Evolutionary conservation across 1,140 invertebrate species (phyloP), one percentile per base, ranked within the genome.

Genomic region (Drosophila dunni): DNA sequence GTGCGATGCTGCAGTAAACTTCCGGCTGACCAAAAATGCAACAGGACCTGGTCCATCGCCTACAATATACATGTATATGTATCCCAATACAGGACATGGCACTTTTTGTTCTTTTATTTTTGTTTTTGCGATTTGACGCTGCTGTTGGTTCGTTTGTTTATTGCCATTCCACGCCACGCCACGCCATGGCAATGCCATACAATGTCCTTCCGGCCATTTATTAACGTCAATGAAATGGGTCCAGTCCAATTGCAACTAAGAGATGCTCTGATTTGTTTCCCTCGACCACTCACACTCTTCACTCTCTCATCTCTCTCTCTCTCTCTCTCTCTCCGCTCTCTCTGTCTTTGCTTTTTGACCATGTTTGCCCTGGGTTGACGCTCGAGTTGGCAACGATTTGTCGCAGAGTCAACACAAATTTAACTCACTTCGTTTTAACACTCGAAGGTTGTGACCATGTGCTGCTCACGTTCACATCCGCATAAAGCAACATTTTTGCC

Each of bases 161-260:
- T 88, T 88, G 24, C 24, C 88, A 89, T 84, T 81, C 85, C 78
- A 84, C 75, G 80, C 84, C 84, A 86, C 71, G 73, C 85, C 78
- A 84, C 75, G 80, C 84, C 84, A 86, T 74, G 73, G 84, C 77
- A 46, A 85, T 73, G 69, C 85, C 81, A 84, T 90, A 81, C 85
- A 89, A 89, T 89, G 84, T 90, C 78, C 84, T 89, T 89, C 85
- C 85, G 84, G 84, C 85, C 84, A 84, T 89, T 89, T 89, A 89
- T 89, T 89, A 89, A 90, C 81, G 85, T 89, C 84, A 90, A 76
- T 89, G 84, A 75, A 89, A 89, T 72, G 80, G 67, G 72, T 80
- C 82, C 72, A 73, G 68, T 65, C 36, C 58, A 67, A 61, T 63
- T 56, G 56, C 64, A 68, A 68, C 71, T 65, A 73, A 68, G 63